Conservation (phyloP, 2,888 invertebrate species). For the Linhomoeus sp. region DNA sequence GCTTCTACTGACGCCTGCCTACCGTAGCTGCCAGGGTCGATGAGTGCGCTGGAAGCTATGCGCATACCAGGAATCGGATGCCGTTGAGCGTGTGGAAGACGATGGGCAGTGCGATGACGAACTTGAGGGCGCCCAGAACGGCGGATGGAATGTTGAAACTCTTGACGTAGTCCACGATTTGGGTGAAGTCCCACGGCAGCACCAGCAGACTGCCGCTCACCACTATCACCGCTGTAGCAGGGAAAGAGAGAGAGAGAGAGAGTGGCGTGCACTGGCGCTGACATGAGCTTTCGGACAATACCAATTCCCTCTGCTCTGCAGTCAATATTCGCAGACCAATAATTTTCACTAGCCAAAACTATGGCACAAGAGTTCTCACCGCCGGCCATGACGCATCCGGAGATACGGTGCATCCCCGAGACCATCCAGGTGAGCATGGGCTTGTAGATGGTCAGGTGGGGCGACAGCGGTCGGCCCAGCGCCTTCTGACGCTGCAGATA, state of each 20-base stretch:
- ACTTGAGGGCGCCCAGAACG: constrained; percentile 22
- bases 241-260: no score
- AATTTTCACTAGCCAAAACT: not conserved
- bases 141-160: constrained; percentile 16
- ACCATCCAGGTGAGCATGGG: constrained; percentile 23
- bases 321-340: no score
- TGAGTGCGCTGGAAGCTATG: no score
- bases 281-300: no score
- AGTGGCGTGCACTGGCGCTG: no score
- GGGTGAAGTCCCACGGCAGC: constrained; percentile 21
- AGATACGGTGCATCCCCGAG: constrained; percentile 3
- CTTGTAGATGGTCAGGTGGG: constrained; percentile 24
- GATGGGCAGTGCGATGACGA: constrained; percentile 24
- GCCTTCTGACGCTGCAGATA: constrained; percentile 21
- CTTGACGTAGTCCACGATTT: constrained; percentile 18
- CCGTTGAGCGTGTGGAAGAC: constrained; percentile 27
- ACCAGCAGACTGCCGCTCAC: constrained; percentile 21
- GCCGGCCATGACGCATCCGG: constrained; percentile 6
- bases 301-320: no score
- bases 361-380: constrained; percentile 5
- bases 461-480: constrained; percentile 22
- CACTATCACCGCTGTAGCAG: constrained; percentile 5
- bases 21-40: no score
- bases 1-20: no score
- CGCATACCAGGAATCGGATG: constrained; percentile 23